Conservation (phyloP, 2,113 vertebrate genomes). For the Phalacrocorax brasilianus region DNA sequence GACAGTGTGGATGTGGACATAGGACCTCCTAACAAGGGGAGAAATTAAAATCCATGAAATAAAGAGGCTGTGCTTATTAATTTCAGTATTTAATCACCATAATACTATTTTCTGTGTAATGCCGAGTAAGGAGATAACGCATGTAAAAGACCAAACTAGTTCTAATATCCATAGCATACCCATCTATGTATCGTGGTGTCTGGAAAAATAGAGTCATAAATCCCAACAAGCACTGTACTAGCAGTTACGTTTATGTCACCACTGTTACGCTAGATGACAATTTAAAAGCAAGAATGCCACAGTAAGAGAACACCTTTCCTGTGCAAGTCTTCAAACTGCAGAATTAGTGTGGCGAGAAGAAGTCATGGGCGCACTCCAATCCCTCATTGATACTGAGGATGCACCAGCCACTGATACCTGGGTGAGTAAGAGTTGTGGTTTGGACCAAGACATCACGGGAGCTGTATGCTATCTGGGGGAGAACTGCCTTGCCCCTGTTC, state of each 20-base stretch:
- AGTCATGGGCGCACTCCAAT: not conserved
- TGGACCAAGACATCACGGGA: not conserved
- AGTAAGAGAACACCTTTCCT: not conserved
- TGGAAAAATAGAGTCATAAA: not conserved
- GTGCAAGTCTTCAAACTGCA: not conserved
- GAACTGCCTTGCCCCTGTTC: not conserved
- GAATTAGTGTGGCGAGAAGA: not conserved
- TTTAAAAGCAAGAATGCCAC: not conserved
- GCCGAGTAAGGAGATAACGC: not conserved
- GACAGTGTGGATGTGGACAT: not conserved
- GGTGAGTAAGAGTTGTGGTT: not conserved
- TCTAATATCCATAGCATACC: not conserved
- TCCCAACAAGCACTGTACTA: not conserved
- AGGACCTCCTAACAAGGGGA: not conserved
- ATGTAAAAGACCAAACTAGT: not conserved
- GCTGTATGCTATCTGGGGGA: not conserved
- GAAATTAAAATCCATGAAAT: not conserved
- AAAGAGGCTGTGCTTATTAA: not conserved
- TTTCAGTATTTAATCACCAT: not conserved
- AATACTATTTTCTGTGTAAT: not conserved
- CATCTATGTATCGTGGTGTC: not conserved
- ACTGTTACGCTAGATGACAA: accelerated
- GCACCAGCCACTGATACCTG: not conserved
- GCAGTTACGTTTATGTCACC: not conserved
- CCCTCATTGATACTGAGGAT: not conserved